Evolutionary conservation across 2,113 vertebrate genomes (phyloP), one percentile per base, ranked within the genome.

Genomic region (Hepsetus odoe): DNA sequence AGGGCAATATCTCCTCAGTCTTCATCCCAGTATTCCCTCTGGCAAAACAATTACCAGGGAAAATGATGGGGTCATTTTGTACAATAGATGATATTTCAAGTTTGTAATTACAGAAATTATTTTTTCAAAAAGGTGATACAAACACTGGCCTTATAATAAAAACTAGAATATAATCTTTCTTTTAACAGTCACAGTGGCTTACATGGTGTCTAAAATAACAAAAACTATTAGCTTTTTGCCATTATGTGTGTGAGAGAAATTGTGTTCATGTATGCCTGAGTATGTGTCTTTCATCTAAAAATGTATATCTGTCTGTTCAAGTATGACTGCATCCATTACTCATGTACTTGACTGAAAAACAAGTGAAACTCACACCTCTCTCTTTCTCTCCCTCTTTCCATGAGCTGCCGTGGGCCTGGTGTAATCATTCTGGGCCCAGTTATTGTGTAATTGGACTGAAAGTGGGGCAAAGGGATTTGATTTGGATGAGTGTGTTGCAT

Each of bases 371-470:
- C 9, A 55, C 51, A 55, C 28, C 59, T 32, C 59, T 32, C 59
- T 32, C 28, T 20, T 18, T 35, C 20, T n/a, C 8, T 38, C 32
- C 20, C 35, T 38, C 69, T 11, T 8, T 55, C 4, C 81, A 86
- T 84, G 82, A 84, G 81, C 51, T 76, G 13, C 76, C 85, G 75
- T 81, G 73, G 74, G 69, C 83, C 84, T 77, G 76, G 85, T 76
- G 84, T 76, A 88, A 82, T 88, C 83, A 80, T 73, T 84, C 86
- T 53, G 84, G 74, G 62, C 80, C 35, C 82, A 79, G 80, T 89
- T 88, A 90, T 90, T 91, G 89, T 91, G 88, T 84, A 86, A 86
- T 89, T 83, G 77, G 49, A 77, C 80, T 59, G 84, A 86, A 89
- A 88, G 84, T 86, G 73, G 85, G 77, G 80, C 72, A 77, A 55